Conservation (phyloP, 1,140 invertebrate genomes). For the Pygmarrhopalites habei region DNA sequence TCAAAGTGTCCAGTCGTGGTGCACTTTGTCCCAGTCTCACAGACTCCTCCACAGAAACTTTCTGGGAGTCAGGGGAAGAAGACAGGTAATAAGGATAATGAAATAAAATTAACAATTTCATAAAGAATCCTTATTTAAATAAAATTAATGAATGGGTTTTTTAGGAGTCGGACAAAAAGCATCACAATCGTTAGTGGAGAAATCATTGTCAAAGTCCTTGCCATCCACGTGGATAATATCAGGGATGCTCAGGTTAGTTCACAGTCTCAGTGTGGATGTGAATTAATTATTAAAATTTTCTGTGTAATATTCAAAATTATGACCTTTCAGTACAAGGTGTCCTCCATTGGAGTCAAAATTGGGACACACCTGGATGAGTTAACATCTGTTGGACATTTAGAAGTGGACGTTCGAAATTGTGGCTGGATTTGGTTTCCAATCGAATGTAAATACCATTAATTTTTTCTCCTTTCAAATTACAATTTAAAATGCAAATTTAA, state of each 20-base stretch:
- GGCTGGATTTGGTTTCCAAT: conserved; percentile 82
- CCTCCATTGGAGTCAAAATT: conserved; percentile 69
- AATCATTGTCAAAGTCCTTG: conserved; percentile 48
- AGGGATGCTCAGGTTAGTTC: conserved; percentile 67
- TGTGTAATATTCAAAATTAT: too few relatives aligned
- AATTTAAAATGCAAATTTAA: conserved; percentile 8
- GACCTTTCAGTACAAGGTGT: conserved; percentile 84
- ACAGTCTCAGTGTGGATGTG: neutral
- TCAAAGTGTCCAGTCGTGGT: conserved; percentile 83
- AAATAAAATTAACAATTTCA: too few relatives aligned
- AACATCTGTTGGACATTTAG: conserved; percentile 66
- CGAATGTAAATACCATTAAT: conserved; percentile 48
- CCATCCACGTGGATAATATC: conserved; percentile 88
- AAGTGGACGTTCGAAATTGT: conserved; percentile 70
- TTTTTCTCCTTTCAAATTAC: neutral
- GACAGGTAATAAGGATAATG: conserved; percentile 61
- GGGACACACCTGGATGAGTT: conserved; percentile 73
- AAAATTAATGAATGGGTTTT: too few relatives aligned
- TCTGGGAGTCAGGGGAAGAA: conserved; percentile 98
- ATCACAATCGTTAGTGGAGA: conserved; percentile 54
- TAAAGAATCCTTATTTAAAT: conserved; percentile 13
- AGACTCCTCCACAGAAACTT: conserved; percentile 93
- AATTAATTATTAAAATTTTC: too few relatives aligned
- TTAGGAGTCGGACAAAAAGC: conserved; percentile 73
- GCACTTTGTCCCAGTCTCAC: conserved; percentile 87